phyloP scores from a whole-genome alignment of 2,113 vertebrate species.

The Piprites chloris region DNA sequence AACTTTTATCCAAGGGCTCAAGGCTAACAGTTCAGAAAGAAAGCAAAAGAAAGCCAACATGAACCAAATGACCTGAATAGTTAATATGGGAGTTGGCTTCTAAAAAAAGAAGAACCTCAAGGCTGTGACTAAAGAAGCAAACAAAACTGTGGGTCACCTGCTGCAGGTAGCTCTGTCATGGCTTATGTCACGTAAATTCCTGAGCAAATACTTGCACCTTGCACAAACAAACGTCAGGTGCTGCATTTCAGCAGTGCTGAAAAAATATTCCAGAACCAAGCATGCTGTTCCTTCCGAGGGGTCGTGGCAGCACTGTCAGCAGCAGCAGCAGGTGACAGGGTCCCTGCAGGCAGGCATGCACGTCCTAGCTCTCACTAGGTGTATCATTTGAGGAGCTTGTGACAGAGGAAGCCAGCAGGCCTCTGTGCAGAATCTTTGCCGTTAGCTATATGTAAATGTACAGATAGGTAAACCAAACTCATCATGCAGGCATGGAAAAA shows the following conservation, averaged over 20 bases:
- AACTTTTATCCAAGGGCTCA: background rate
- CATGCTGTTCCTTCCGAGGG: background rate
- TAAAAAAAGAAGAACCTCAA: slow-evolving; percentile 36
- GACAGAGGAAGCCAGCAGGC: background rate
- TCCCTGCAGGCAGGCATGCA: accelerated
- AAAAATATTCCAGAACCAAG: slow-evolving; percentile 15
- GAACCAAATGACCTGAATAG: background rate
- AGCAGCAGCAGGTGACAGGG: background rate
- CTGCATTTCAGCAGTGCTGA: slow-evolving; percentile 33
- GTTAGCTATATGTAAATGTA: background rate
- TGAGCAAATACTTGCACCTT: slow-evolving; percentile 72
- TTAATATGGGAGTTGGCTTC: background rate
- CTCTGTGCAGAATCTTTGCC: background rate
- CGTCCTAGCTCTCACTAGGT: background rate
- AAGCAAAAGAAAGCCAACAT: background rate
- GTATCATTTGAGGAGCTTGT: accelerated
- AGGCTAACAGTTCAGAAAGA: background rate
- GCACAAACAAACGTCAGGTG: slow-evolving; percentile 69
- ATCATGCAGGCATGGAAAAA: background rate
- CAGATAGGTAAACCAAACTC: background rate
- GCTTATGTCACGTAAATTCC: slow-evolving; percentile 68
- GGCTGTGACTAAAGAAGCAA: slow-evolving; percentile 1
- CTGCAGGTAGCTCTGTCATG: background rate
- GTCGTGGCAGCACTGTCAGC: background rate
- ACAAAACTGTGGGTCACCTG: slow-evolving; percentile 51